phyloP scores from a whole-genome alignment of 2,113 vertebrate species.

The Paralichthys olivaceus region DNA sequence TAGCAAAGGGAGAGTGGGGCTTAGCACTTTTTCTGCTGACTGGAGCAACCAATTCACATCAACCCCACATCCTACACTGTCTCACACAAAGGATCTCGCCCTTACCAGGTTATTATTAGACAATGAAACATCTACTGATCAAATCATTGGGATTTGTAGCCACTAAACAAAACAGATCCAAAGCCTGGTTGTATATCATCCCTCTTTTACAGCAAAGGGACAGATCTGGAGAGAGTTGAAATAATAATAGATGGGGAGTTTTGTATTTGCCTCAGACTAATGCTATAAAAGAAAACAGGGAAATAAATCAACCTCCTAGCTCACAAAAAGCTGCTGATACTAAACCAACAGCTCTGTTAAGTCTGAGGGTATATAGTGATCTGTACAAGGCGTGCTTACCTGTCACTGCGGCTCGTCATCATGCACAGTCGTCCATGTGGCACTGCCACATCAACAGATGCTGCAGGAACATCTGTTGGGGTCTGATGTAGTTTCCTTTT shows the following conservation, averaged over 20 bases:
- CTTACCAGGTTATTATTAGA: slow-evolving; percentile 44
- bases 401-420: slow-evolving; percentile 1
- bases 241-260: slow-evolving; percentile 2
- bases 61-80: slow-evolving; percentile 28
- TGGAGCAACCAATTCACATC: slow-evolving; percentile 52
- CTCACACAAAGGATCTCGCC: slow-evolving; percentile 36
- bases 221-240: not conserved
- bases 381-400: not conserved
- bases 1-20: slow-evolving; percentile 63
- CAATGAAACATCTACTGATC: slow-evolving; percentile 31
- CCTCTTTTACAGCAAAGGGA: not conserved
- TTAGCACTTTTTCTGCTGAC: slow-evolving; percentile 71
- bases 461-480: slow-evolving; percentile 6
- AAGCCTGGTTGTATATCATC: slow-evolving; percentile 10
- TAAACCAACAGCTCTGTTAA: slow-evolving; percentile 17
- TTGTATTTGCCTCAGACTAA: slow-evolving; percentile 1
- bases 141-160: slow-evolving; percentile 42
- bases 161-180: slow-evolving; percentile 17
- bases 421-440: not conserved
- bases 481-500: not conserved
- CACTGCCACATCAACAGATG: slow-evolving; percentile 31
- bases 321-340: slow-evolving; percentile 13
- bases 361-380: not conserved
- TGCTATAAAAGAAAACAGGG: not conserved
- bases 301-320: slow-evolving; percentile 8